Base-by-base conservation (phyloP, 92 coral and sea anemone species). In the Paramuricea clavata region DNA sequence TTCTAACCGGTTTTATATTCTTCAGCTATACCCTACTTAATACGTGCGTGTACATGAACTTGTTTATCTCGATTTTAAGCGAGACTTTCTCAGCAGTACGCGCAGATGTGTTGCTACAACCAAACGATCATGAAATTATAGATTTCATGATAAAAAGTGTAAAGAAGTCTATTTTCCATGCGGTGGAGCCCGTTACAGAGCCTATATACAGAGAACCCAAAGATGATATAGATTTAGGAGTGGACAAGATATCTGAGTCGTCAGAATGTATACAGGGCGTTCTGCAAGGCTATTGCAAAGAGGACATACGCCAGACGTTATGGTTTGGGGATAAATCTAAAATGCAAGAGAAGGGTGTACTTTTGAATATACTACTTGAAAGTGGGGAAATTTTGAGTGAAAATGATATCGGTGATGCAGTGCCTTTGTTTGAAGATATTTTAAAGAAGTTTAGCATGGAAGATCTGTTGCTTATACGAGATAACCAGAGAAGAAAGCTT, bases 1-100 rank as follows among this genome's bases (percentile, higher is more conserved):
- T 95, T 35, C 81, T 95, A 34, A 97, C 97, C 21, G 95, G 93
- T 25, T 69, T 87, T 7, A 93, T 95, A 81, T 95, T 95, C 87
- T 95, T 90, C 76, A 56, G 81, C 16, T 95, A 95, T 90, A 95
- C 95, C 2, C 65, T 95, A 30, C 70, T 90, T 34, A 95, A 93
- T 94, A 87, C 91, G 81, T 92, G 93, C 71, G 86, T 95, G 30
- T 93, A 93, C 41, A 83, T 95, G 89, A 95, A 95, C 91, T 88
- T 95, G 93, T 95, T 95, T 61, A 43, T 95, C 78, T 91, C 98
- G 49, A 95, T 95, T 43, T 93, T 95, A 87, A 95, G 92, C 88
- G 98, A 95, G 69, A 88, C 98, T 2, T 95, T 91, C 61, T 62
- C 89, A 2, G 97, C 93, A 83, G 95, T 94, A n/a, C 76, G 82